A percentile compares a stretch with the other conserved stretches of the same genome.
These are phyloP conservation scores for Opisthocomus hoazin DNA, from an alignment of 2,113 vertebrate species.

Conservation along the genomic window DNA sequence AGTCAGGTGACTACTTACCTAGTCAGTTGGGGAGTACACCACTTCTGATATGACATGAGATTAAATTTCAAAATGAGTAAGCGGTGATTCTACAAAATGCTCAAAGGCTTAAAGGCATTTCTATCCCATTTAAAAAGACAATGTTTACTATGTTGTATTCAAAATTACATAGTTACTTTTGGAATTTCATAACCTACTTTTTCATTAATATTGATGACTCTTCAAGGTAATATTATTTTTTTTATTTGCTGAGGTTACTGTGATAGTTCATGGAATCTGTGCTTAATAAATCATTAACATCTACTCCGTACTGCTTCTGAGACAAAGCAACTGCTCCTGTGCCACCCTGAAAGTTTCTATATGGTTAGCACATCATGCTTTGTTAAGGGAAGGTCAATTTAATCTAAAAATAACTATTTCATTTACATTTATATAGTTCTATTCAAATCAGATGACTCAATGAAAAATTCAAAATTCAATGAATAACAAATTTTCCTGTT, in stretches of 20 bases:
- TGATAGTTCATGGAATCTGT: neutral
- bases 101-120: neutral
- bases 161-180: neutral
- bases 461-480: slow-evolving; percentile 2
- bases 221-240: neutral
- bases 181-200: neutral
- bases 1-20: neutral
- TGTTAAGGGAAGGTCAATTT: neutral
- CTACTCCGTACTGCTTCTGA: neutral
- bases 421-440: slow-evolving; percentile 27
- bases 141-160: neutral
- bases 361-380: neutral
- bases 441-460: neutral
- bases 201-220: neutral
- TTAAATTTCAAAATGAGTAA: neutral
- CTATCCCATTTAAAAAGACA: neutral
- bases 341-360: neutral
- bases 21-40: neutral
- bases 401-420: neutral
- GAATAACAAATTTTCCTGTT: neutral
- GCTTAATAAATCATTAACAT: neutral
- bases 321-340: neutral
- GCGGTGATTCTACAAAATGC: neutral
- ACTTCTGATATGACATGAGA: accelerated
- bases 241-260: neutral